A percentile compares a stretch with the other conserved stretches of the same genome.
Conservation (phyloP, 2,888 invertebrate species). For the Tridacna crocea region DNA sequence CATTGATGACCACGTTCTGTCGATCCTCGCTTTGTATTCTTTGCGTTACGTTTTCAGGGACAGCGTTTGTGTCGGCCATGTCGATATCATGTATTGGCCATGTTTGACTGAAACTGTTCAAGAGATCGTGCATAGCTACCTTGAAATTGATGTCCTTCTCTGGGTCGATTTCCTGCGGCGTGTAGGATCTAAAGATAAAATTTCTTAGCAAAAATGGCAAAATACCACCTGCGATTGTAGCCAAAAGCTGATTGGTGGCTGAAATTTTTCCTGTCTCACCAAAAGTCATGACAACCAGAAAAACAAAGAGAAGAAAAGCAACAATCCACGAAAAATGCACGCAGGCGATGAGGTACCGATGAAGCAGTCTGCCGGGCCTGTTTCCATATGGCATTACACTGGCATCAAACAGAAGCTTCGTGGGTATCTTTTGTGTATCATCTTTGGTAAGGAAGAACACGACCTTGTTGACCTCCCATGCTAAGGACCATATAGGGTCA, state of each 20-base stretch:
- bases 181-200: slow-evolving; percentile 51
- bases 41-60: not conserved
- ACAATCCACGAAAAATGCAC: slow-evolving; percentile 51
- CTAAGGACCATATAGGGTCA: not conserved
- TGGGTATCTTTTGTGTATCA: slow-evolving; percentile 58
- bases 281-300: slow-evolving; percentile 65
- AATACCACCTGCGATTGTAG: slow-evolving; percentile 65
- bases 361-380: slow-evolving; percentile 57
- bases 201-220: slow-evolving; percentile 65
- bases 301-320: slow-evolving; percentile 62
- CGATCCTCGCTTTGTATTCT: not conserved
- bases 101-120: not conserved
- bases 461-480: slow-evolving; percentile 49
- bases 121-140: not conserved
- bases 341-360: slow-evolving; percentile 48
- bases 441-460: slow-evolving; percentile 56
- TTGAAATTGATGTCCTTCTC: slow-evolving; percentile 6
- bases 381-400: slow-evolving; percentile 60
- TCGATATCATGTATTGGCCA: slow-evolving; percentile 2
- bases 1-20: not conserved
- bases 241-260: slow-evolving; percentile 60
- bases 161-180: slow-evolving; percentile 33
- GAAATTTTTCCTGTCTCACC: slow-evolving; percentile 64
- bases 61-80: not conserved
- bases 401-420: slow-evolving; percentile 59